Evolutionary conservation across 1,140 invertebrate genomes (phyloP), one percentile per base, ranked within the genome.

Genomic region (Pseudomyrmex concolor): DNA sequence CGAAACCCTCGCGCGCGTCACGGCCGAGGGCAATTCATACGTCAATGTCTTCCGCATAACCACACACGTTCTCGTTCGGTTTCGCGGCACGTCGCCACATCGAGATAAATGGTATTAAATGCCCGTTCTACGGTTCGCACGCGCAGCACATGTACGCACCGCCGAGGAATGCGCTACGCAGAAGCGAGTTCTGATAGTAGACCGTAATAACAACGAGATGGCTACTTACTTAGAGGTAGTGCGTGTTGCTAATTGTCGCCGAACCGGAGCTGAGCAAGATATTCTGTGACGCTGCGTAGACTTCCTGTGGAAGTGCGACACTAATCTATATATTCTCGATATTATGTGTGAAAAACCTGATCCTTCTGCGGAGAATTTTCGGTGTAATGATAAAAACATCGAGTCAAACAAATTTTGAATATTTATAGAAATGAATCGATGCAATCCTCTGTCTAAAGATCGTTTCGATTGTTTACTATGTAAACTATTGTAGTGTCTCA

Each of bases 11-110:
- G 45, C 57, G 48, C 48, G 48, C 63, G 63, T 66, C 57, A 72
- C 50, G 62, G 72, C n/a, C 51, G 22, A 51, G 17, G 19, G 45
- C 25, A 34, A 57, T 64, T 77, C 59, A 34, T 84, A 84, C 51
- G 68, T 67, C 67, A 84, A 72, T 66, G 83, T 80, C 76, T 81
- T 51, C 62, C 50, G 51, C 76, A 45, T 66, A 84, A 81, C 48
- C 77, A 54, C 72, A 66, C 81, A 66, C 81, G 72, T 66, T 63
- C 57, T 63, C 57, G 17, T 48, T 19, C 19, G 63, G 8, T 4
- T 57, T 4, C 71, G 15, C 45, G 72, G 63, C 50, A 67, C 19
- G 51, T 48, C 76, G 15, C 19, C n/a, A 10, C 19, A 10, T 15
- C 4, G 66, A 71, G 54, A 78, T 70, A 59, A 70, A 70, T 78